phyloP scores from a whole-genome alignment of 1,140 invertebrate species.

The Drosophila pseudoobscura region DNA sequence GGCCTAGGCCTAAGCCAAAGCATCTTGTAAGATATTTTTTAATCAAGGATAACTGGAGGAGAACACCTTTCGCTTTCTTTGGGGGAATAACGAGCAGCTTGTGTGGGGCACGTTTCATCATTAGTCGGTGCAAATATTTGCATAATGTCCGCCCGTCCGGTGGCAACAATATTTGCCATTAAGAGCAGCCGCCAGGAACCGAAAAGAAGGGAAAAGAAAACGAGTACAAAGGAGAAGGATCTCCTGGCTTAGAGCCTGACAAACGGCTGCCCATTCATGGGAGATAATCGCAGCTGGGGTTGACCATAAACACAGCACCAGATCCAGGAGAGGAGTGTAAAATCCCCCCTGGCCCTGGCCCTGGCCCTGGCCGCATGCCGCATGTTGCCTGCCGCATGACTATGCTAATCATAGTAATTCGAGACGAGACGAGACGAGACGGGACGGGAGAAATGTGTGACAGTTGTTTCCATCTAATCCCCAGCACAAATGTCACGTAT shows the following conservation, averaged over 20 bases:
- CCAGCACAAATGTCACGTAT: slow-evolving; percentile 78
- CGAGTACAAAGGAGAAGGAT: slow-evolving; percentile 10
- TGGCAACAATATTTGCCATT: slow-evolving; percentile 54
- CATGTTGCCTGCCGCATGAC: background rate
- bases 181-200: slow-evolving; percentile 28
- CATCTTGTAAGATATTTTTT: slow-evolving; percentile 56
- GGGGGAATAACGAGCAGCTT: slow-evolving; percentile 56
- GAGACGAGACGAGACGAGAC: slow-evolving; percentile 46
- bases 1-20: slow-evolving; percentile 30
- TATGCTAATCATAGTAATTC: slow-evolving; percentile 78
- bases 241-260: slow-evolving; percentile 59
- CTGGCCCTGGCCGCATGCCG: too few relatives aligned
- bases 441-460: slow-evolving; percentile 60
- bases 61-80: slow-evolving; percentile 70
- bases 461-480: slow-evolving; percentile 76
- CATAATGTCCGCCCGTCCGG: slow-evolving; percentile 53
- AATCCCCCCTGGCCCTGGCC: background rate
- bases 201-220: slow-evolving; percentile 8
- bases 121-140: slow-evolving; percentile 79
- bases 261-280: slow-evolving; percentile 44
- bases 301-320: slow-evolving; percentile 40
- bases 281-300: slow-evolving; percentile 46
- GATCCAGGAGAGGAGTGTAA: slow-evolving; percentile 13
- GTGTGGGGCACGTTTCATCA: slow-evolving; percentile 52
- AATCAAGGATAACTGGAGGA: slow-evolving; percentile 46